Evolutionary conservation across 2,888 invertebrate genomes (phyloP).

Genomic region (Hirtodrosophila trivittata): DNA sequence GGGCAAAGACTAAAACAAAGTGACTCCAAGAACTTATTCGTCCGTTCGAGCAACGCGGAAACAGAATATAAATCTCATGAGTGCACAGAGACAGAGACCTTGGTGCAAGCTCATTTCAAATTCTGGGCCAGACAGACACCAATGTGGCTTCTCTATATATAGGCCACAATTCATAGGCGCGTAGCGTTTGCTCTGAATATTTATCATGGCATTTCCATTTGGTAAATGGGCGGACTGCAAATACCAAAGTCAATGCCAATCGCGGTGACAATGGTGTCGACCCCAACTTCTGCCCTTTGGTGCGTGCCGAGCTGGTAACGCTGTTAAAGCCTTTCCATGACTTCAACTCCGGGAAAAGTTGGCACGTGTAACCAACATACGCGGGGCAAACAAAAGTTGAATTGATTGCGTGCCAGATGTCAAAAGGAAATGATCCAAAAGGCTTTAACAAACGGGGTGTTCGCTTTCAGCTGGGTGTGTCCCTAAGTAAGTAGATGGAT

Average conservation of each 20-base stretch:
- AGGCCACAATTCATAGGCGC: conserved; percentile 39
- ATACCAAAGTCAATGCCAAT: conserved; percentile 58
- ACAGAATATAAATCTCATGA: conserved; percentile 3
- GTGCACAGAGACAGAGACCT: conserved; percentile 4
- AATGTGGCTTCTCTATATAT: conserved; percentile 35
- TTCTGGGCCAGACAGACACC: conserved; percentile 13
- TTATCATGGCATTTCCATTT: conserved; percentile 33
- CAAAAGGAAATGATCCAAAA: conserved; percentile 50
- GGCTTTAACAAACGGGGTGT: conserved; percentile 30
- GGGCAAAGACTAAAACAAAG: too few relatives aligned
- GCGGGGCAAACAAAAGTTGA: conserved; percentile 56
- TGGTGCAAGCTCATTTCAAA: conserved; percentile 25
- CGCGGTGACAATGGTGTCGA: conserved; percentile 22
- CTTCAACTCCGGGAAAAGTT: conserved; percentile 23
- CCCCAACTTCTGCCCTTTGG: background rate
- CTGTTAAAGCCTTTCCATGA: conserved; percentile 49
- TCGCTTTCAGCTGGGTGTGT: conserved; percentile 30
- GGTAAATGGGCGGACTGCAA: conserved; percentile 26
- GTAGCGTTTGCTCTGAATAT: conserved; percentile 26
- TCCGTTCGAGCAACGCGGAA: too few relatives aligned
- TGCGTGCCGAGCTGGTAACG: conserved; percentile 36
- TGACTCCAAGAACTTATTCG: too few relatives aligned
- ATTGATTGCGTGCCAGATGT: conserved; percentile 74
- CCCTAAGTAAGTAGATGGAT: conserved; percentile 33
- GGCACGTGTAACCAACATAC: conserved; percentile 58